These are phyloP conservation scores for Scaptodrosophila lebanonensis DNA, from an alignment of 1,140 invertebrate species.

Conservation along the genomic window DNA sequence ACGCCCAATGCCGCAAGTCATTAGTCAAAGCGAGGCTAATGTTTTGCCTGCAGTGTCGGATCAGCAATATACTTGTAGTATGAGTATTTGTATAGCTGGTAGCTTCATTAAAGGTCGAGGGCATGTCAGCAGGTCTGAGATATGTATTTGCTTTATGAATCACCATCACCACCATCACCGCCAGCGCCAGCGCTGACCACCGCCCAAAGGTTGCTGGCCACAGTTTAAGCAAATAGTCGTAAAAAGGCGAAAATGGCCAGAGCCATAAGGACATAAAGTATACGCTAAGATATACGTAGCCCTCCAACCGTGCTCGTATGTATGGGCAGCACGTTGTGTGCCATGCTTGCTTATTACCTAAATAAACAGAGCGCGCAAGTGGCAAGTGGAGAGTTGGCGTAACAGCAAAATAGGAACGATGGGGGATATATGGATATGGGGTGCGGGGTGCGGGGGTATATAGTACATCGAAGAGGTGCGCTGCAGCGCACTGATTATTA, in stretches of 20 bases:
- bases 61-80: no score
- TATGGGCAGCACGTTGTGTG: constrained; percentile 29
- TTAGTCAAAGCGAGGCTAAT: constrained; percentile 48
- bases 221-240: constrained; percentile 43
- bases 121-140: neutral
- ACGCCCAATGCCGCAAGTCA: constrained; percentile 32
- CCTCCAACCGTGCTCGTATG: constrained; percentile 38
- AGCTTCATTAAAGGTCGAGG: constrained; percentile 2
- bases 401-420: no score
- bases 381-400: no score
- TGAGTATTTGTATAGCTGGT: constrained; percentile 41
- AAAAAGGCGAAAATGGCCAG: constrained; percentile 27
- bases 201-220: constrained; percentile 47
- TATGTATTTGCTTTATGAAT: constrained; percentile 14
- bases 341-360: constrained; percentile 15
- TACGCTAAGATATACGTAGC: neutral
- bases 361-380: constrained; percentile 11
- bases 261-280: neutral
- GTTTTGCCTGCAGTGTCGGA: neutral
- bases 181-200: constrained; percentile 26
- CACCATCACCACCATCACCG: neutral
- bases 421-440: constrained; percentile 23
- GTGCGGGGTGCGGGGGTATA: no score
- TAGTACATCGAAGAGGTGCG: no score
- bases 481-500: no score